Evolutionary conservation across 2,797 vertebrate species (phyloP).

Genomic region (Lateolabrax maculatus): DNA sequence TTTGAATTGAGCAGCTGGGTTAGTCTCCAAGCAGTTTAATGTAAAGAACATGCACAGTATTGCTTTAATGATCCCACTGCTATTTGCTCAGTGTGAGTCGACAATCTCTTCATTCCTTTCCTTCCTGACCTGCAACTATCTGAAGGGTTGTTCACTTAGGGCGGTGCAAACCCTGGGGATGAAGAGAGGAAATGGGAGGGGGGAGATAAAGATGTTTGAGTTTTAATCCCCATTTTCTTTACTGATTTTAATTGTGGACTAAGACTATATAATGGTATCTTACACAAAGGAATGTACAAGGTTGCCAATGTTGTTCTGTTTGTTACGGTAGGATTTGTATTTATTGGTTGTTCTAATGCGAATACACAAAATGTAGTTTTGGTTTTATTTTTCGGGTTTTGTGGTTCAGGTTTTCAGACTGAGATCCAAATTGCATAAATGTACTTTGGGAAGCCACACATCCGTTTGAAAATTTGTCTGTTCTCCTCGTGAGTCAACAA

Average conservation of each 20-base stretch:
- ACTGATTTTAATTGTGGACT: slow-evolving; percentile 21
- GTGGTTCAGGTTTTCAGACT: slow-evolving; percentile 9
- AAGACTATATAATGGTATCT: neutral
- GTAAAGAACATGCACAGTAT: slow-evolving; percentile 7
- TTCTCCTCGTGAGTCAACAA: slow-evolving; percentile 31
- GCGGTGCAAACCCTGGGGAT: slow-evolving; percentile 60
- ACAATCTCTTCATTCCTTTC: slow-evolving; percentile 62
- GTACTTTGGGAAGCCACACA: neutral
- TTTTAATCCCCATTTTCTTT: slow-evolving; percentile 38
- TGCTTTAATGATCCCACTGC: slow-evolving; percentile 34
- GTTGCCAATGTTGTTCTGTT: slow-evolving; percentile 1
- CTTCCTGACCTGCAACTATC: slow-evolving; percentile 77
- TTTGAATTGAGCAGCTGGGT: neutral
- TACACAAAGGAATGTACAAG: slow-evolving; percentile 13
- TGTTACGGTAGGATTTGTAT: neutral
- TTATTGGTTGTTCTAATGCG: slow-evolving; percentile 9
- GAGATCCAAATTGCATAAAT: neutral
- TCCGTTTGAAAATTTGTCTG: slow-evolving; percentile 3
- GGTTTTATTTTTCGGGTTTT: slow-evolving; percentile 6
- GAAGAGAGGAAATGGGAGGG: slow-evolving; percentile 72
- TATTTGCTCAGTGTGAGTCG: slow-evolving; percentile 64
- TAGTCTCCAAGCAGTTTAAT: slow-evolving; percentile 15
- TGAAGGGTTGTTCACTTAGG: slow-evolving; percentile 44
- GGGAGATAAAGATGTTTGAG: slow-evolving; percentile 58
- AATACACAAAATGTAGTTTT: slow-evolving; percentile 7